Evolutionary conservation across 2,888 invertebrate species (phyloP).

Genomic region (Argyresthia goedartella): DNA sequence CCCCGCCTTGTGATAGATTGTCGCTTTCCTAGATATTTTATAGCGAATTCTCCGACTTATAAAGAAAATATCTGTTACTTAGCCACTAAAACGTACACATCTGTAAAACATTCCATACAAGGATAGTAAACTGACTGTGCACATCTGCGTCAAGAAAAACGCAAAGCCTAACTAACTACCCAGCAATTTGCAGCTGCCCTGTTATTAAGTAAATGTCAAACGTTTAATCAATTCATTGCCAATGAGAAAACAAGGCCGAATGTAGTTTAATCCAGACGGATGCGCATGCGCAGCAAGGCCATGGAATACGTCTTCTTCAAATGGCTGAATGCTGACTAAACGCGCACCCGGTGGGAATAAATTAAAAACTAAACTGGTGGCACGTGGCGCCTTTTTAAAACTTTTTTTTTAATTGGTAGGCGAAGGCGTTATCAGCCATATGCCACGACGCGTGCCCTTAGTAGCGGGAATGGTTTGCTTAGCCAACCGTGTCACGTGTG

Average conservation of each 20-base stretch:
- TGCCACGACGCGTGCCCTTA: constrained; percentile 57
- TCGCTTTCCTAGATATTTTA: too few species aligned
- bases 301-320: neutral
- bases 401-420: constrained; percentile 17
- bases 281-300: neutral
- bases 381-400: constrained; percentile 36
- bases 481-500: constrained; percentile 26
- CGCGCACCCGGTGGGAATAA: neutral
- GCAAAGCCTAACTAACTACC: constrained; percentile 39
- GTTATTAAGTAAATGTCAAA: constrained; percentile 59
- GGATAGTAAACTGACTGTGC: constrained; percentile 13
- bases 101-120: constrained; percentile 24
- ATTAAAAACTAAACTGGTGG: constrained; percentile 30
- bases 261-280: constrained; percentile 24
- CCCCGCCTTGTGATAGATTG: too few species aligned
- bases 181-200: constrained; percentile 49
- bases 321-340: neutral
- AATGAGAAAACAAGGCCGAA: constrained; percentile 30
- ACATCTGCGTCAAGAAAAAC: constrained; percentile 47
- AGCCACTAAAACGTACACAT: neutral
- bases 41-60: too few species aligned
- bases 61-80: too few species aligned
- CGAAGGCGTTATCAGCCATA: constrained; percentile 41
- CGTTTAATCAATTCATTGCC: constrained; percentile 43
- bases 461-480: constrained; percentile 17